These are phyloP conservation scores for Potamilus streckersoni DNA, from an alignment of 1,140 invertebrate species.

Conservation along the genomic window DNA sequence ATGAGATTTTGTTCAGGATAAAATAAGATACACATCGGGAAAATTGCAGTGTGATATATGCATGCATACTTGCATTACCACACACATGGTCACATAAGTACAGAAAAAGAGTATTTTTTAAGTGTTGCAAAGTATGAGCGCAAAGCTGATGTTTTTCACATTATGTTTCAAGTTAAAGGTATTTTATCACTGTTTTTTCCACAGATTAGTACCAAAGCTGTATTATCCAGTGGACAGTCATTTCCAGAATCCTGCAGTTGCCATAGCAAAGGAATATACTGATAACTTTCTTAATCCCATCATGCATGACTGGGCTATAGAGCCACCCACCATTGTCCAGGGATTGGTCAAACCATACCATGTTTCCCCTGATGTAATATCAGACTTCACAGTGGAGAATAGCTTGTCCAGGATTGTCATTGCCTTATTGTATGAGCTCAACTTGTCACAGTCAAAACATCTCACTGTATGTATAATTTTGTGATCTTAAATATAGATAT, in stretches of 20 bases:
- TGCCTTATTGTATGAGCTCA: slow-evolving; percentile 67
- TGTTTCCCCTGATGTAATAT: slow-evolving; percentile 62
- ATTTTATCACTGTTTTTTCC: slow-evolving; percentile 31
- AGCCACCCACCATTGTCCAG: slow-evolving; percentile 59
- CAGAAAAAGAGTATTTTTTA: too few species aligned
- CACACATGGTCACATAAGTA: too few species aligned
- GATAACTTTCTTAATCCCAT: slow-evolving; percentile 57
- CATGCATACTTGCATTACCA: too few species aligned
- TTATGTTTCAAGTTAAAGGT: neutral
- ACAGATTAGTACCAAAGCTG: slow-evolving; percentile 63
- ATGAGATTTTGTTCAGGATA: too few species aligned
- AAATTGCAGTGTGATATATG: too few species aligned
- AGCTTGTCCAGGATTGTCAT: slow-evolving; percentile 71
- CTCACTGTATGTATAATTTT: slow-evolving; percentile 72
- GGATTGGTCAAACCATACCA: slow-evolving; percentile 66
- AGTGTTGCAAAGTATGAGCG: too few species aligned
- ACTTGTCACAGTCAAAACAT: slow-evolving; percentile 74
- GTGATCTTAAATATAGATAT: neutral
- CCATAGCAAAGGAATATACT: slow-evolving; percentile 59
- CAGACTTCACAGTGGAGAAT: slow-evolving; percentile 52
- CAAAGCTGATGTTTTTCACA: too few species aligned
- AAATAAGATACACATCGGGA: too few species aligned
- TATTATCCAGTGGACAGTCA: slow-evolving; percentile 65
- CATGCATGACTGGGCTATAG: slow-evolving; percentile 52
- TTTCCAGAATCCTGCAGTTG: slow-evolving; percentile 66